phyloP scores from a whole-genome alignment of 2,797 vertebrate genomes.

The Lacerta bilineata region DNA sequence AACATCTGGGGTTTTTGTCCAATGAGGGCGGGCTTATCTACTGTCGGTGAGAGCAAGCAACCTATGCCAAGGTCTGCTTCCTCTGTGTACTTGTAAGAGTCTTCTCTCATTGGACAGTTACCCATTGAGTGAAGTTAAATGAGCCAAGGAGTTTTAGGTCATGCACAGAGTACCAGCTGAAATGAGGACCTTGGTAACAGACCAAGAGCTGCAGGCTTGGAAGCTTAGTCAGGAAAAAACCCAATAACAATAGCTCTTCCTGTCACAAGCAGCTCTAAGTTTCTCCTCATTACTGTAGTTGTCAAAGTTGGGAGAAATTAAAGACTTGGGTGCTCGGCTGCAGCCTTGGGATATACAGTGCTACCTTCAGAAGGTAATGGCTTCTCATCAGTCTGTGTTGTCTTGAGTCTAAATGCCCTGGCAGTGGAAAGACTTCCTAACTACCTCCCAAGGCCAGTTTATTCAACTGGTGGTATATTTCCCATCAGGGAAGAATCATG shows the following conservation, averaged over 20 bases:
- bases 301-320: conserved; percentile 48
- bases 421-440: conserved; percentile 21
- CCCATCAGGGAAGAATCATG: conserved; percentile 44
- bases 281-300: conserved; percentile 42
- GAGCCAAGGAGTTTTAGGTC: background rate
- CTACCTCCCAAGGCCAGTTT: conserved; percentile 42
- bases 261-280: background rate
- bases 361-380: conserved; percentile 40
- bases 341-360: conserved; percentile 53
- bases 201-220: background rate
- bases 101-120: too few species aligned
- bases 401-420: conserved; percentile 45
- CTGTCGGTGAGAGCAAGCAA: too few species aligned
- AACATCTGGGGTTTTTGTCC: too few species aligned
- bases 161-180: too few species aligned
- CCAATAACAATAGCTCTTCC: background rate
- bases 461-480: conserved; percentile 47
- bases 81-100: too few species aligned
- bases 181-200: background rate
- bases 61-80: too few species aligned
- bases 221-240: background rate
- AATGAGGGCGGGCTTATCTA: too few species aligned
- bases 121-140: background rate
- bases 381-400: conserved; percentile 41
- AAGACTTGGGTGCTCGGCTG: conserved; percentile 46